These are phyloP conservation scores for Daubentonia madagascariensis DNA, from an alignment of 2,113 vertebrate genomes.

Conservation along the genomic window DNA sequence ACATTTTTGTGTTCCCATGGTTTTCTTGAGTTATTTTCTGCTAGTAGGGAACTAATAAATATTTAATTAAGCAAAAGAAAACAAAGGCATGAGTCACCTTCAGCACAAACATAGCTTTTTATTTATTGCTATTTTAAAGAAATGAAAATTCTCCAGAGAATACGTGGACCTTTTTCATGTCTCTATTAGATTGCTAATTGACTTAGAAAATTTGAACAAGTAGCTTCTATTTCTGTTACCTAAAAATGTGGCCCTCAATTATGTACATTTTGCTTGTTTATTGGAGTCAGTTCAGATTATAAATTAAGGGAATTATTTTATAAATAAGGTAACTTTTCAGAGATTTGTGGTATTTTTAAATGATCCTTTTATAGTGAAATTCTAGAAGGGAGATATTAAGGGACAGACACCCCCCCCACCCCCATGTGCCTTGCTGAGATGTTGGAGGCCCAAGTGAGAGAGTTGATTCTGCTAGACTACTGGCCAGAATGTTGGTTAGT, in stretches of 20 bases:
- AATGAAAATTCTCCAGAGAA: neutral
- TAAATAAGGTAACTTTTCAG: neutral
- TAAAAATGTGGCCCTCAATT: neutral
- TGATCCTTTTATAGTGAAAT: neutral
- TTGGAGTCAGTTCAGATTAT: conserved; percentile 1
- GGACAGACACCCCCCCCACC: neutral
- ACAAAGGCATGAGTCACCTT: conserved; percentile 7
- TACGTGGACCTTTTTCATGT: neutral
- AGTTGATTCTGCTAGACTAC: neutral
- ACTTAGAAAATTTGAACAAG: conserved; percentile 28
- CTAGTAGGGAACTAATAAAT: conserved; percentile 29
- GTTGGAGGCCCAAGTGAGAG: neutral
- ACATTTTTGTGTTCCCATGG: neutral
- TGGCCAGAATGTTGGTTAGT: neutral
- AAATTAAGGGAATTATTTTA: neutral
- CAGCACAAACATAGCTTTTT: conserved; percentile 18
- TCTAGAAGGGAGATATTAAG: neutral
- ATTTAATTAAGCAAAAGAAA: conserved; percentile 35
- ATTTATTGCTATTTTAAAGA: conserved; percentile 44
- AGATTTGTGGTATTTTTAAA: conserved; percentile 21
- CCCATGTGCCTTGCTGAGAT: neutral
- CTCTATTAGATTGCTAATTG: neutral
- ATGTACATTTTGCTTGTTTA: conserved; percentile 3
- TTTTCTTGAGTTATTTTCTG: neutral
- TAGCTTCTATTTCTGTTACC: neutral